Evolutionary conservation across 2,113 vertebrate species (phyloP).

Genomic region (Ornithorhynchus anatinus): DNA sequence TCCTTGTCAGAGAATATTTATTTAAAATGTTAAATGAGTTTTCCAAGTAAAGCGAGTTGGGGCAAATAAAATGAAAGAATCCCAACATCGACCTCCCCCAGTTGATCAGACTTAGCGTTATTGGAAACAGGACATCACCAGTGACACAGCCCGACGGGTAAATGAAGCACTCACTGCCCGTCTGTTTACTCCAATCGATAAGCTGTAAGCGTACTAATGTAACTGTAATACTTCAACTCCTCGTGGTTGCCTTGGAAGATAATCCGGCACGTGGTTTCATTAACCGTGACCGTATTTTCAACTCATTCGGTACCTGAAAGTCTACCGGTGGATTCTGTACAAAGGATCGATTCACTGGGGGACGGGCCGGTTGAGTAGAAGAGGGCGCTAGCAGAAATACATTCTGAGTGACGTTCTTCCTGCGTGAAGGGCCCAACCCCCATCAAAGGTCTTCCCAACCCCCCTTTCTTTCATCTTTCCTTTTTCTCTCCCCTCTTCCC

Average conservation of each 20-base stretch:
- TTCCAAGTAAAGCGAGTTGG: conserved; percentile 15
- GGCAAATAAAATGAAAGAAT: neutral
- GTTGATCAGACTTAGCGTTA: neutral
- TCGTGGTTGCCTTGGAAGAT: conserved; percentile 40
- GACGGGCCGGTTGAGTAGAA: neutral
- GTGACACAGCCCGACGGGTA: neutral
- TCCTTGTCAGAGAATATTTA: neutral
- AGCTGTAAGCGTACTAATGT: conserved; percentile 3
- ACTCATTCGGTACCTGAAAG: neutral
- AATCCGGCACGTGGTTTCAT: conserved; percentile 34
- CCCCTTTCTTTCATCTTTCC: too few species aligned
- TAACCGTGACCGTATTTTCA: neutral
- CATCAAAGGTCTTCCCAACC: too few species aligned
- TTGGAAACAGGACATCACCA: neutral
- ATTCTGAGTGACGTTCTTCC: too few species aligned
- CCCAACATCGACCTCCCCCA: neutral
- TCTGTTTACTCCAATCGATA: conserved; percentile 36
- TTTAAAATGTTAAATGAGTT: conserved; percentile 14
- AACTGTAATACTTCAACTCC: conserved; percentile 10
- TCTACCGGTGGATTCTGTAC: neutral
- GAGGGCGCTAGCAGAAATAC: neutral
- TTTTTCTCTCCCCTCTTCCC: too few species aligned
- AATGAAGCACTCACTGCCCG: conserved; percentile 32
- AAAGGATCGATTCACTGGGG: neutral
- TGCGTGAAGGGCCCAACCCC: too few species aligned